Conservation (phyloP, 2,888 invertebrate genomes). For the Carpatolechia fugitivella region DNA sequence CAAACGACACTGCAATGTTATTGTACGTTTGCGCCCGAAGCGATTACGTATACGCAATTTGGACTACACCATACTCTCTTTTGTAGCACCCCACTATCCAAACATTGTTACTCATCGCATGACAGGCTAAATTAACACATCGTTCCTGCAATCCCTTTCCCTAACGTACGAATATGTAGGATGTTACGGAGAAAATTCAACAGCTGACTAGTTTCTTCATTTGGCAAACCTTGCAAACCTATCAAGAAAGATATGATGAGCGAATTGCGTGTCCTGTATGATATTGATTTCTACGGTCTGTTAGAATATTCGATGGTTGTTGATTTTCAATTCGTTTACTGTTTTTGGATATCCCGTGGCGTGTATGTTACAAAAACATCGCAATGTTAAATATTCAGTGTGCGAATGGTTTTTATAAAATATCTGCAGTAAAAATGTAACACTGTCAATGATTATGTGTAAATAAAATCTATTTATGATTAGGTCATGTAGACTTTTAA, state of each 20-base stretch:
- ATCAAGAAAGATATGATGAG: not conserved
- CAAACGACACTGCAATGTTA: not conserved
- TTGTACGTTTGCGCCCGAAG: constrained; percentile 7
- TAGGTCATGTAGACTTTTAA: not conserved
- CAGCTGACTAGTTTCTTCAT: not conserved
- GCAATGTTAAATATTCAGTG: too few species aligned
- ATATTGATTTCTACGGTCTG: not conserved
- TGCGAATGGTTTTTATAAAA: too few species aligned
- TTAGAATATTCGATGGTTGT: not conserved
- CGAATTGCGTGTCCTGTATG: not conserved
- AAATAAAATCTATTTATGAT: too few species aligned
- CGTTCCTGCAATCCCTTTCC: constrained; percentile 42
- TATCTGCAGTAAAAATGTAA: too few species aligned
- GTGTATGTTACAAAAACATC: not conserved
- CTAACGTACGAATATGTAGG: constrained; percentile 20
- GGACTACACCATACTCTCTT: constrained; percentile 36
- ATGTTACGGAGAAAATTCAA: constrained; percentile 11
- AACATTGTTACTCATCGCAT: constrained; percentile 66
- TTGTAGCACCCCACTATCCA: constrained; percentile 38
- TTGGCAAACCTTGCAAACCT: not conserved
- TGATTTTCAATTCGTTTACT: not conserved
- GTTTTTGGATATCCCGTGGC: not conserved
- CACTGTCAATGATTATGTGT: not conserved
- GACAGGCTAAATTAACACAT: constrained; percentile 74
- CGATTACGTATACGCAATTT: constrained; percentile 29